Base-by-base conservation (phyloP, 2,888 invertebrate species). In the Petrophora chlorosata region DNA sequence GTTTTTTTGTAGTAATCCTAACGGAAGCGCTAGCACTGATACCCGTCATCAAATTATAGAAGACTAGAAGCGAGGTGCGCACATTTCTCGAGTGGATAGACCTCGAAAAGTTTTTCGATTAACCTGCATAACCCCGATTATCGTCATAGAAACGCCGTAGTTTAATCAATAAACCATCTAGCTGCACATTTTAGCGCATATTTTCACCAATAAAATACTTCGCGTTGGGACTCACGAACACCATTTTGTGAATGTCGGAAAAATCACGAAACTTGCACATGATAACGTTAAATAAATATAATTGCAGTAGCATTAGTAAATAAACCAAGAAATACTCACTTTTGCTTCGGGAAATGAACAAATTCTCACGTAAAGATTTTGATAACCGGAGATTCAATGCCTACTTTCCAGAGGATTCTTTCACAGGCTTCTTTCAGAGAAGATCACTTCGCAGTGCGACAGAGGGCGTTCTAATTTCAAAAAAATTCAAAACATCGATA, bases 391-490 rank as follows among this genome's bases (percentile, higher is more conserved):
- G 86, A 84, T 83, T 82, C 84, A 79, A 79, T 89, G 89, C 83
- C 86, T 88, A 85, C 82, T 88, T 85, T 88, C 85, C 80, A 86
- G 87, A 85, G 85, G 90, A 88, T 85, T 91, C 90, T 90, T 89
- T 85, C 90, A 90, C 77, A 80, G 80, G 90, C 85, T 90, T 91
- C 90, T 90, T 88, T 90, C 90, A 88, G 71, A 61, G 62, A 67
- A 76, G 70, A 76, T 76, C 71, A 65, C 68, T 67, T 70, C 64
- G 65, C 61, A 65, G 35, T 76, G 73, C 79, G 77, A 69, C 65
- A 90, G 88, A 81, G 83, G 85, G 87, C 87, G 88, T 88, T 89
- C 87, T 58, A 79, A 85, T 77, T 88, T 86, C 70, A 76, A 90
- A 84, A 29, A 39, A 40, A 45, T 40, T 35, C 5, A 14, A 39